Evolutionary conservation across 2,113 vertebrate species (phyloP).

Genomic region (Xenus cinereus): DNA sequence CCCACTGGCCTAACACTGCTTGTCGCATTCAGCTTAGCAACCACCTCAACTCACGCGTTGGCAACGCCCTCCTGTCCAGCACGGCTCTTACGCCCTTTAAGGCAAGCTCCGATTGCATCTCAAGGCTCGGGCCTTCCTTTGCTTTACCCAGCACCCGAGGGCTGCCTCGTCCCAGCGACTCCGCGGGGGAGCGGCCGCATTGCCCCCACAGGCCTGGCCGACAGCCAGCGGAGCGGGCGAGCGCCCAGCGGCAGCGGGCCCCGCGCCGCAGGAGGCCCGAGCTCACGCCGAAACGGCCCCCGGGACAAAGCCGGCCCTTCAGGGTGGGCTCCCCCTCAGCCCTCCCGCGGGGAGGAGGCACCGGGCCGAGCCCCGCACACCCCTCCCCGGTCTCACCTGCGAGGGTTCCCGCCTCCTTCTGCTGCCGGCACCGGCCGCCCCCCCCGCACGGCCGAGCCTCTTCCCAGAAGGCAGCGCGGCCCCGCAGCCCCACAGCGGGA

Average conservation of each 20-base stretch:
- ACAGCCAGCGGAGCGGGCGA: background rate
- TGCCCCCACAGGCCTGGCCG: background rate
- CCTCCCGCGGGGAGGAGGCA: too few relatives aligned
- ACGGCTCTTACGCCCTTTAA: accelerated
- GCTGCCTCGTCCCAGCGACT: background rate
- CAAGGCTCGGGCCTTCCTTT: too few relatives aligned
- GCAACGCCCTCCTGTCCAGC: accelerated
- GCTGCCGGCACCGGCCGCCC: background rate
- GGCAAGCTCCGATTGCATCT: accelerated
- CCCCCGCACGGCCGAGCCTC: background rate
- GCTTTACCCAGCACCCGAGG: background rate
- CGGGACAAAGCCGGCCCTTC: too few relatives aligned
- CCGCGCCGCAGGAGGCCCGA: background rate
- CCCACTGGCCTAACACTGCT: background rate
- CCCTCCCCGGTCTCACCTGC: background rate
- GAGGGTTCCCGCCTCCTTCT: background rate
- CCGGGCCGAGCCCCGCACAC: background rate
- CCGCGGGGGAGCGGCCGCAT: accelerated
- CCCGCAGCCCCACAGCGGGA: background rate
- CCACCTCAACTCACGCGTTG: accelerated
- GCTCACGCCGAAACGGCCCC: background rate
- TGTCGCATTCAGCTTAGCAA: background rate
- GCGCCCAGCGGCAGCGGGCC: too few relatives aligned
- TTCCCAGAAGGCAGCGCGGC: background rate
- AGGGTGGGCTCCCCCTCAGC: accelerated